These are phyloP conservation scores for Chymomyza costata DNA, from an alignment of 1,140 invertebrate species.

Conservation along the genomic window DNA sequence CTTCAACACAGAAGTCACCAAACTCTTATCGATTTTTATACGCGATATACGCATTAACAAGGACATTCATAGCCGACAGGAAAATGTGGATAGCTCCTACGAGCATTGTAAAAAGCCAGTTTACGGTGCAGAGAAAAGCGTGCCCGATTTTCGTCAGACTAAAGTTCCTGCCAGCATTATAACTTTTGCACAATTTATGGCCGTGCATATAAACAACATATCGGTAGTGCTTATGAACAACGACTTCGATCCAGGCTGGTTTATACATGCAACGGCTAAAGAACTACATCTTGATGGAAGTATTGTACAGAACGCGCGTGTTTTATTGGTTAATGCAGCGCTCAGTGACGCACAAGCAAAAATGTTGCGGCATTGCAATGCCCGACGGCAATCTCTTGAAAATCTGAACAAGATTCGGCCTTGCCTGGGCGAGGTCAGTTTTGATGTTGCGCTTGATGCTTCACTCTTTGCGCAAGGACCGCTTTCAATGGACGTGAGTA, in stretches of 20 bases:
- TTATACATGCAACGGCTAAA: conserved; percentile 84
- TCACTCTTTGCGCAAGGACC: conserved; percentile 85
- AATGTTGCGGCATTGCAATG: conserved; percentile 75
- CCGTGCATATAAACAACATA: conserved; percentile 89
- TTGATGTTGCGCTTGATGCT: conserved; percentile 84
- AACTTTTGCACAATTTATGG: conserved; percentile 91
- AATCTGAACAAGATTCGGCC: conserved; percentile 75
- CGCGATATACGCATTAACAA: conserved; percentile 90
- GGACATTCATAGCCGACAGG: conserved; percentile 78
- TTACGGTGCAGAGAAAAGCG: conserved; percentile 66
- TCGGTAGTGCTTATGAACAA: conserved; percentile 83
- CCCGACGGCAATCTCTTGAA: conserved; percentile 59
- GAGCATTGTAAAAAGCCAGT: too few species aligned
- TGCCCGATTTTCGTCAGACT: conserved; percentile 83
- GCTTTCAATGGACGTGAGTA: conserved; percentile 83
- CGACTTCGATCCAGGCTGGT: conserved; percentile 81
- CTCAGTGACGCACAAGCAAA: conserved; percentile 78
- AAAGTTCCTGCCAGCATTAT: conserved; percentile 87
- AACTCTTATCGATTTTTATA: conserved; percentile 89
- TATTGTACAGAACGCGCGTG: conserved; percentile 83
- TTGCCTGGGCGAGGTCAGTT: conserved; percentile 82
- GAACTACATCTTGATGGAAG: conserved; percentile 87
- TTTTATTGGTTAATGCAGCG: conserved; percentile 83
- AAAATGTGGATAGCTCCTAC: conserved; percentile 36
- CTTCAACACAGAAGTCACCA: conserved; percentile 91